These are phyloP conservation scores for Oryzaephilus surinamensis DNA, from an alignment of 1,140 invertebrate genomes.

Conservation along the genomic window DNA sequence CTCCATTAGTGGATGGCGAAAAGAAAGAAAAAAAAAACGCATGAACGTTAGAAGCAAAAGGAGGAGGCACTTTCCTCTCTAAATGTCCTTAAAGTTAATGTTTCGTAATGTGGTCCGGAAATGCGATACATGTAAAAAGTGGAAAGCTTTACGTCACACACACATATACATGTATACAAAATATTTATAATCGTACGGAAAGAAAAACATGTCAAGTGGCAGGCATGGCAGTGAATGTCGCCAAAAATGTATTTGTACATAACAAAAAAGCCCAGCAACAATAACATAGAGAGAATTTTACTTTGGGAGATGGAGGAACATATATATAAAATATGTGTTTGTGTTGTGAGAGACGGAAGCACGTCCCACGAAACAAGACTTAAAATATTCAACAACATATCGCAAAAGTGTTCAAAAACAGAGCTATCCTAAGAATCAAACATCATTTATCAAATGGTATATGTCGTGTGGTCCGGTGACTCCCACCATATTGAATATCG, in stretches of 20 bases:
- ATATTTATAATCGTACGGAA: constrained; percentile 15
- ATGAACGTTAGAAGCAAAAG: background rate
- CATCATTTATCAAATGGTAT: constrained; percentile 33
- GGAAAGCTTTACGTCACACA: too few species aligned
- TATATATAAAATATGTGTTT: too few species aligned
- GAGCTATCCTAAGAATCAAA: constrained; percentile 30
- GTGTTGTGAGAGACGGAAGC: constrained; percentile 15
- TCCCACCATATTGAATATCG: constrained; percentile 34
- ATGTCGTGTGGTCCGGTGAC: constrained; percentile 29
- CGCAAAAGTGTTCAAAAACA: constrained; percentile 19
- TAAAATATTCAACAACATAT: constrained; percentile 15
- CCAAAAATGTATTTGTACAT: constrained; percentile 6
- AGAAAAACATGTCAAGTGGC: constrained; percentile 13
- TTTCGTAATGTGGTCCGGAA: constrained; percentile 10
- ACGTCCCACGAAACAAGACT: constrained; percentile 15
- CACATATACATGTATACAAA: constrained; percentile 4
- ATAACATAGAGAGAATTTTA: too few species aligned
- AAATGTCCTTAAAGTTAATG: constrained; percentile 3
- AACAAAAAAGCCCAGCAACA: constrained; percentile 14
- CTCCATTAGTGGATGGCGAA: background rate
- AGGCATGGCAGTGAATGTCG: constrained; percentile 8
- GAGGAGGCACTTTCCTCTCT: background rate
- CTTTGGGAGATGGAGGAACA: too few species aligned
- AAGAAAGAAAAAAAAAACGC: too few species aligned
- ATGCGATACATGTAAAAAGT: too few species aligned